phyloP scores from a whole-genome alignment of 2,113 vertebrate species.

The Poeciliopsis retropinna region DNA sequence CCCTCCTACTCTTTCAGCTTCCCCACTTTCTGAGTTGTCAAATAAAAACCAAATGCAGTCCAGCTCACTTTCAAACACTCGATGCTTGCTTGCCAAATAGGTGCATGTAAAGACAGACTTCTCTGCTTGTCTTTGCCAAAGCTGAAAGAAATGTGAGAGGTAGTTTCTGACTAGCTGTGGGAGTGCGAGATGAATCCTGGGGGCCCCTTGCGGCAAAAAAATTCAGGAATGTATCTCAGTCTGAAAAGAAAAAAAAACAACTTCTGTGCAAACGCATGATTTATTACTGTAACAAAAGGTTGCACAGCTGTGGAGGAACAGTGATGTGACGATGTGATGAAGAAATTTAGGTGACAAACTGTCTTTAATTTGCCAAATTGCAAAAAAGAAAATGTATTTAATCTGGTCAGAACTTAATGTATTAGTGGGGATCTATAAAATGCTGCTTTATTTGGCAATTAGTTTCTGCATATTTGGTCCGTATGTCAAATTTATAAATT shows the following conservation, averaged over 20 bases:
- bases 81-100: conserved; percentile 3
- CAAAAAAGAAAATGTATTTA: not conserved
- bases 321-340: not conserved
- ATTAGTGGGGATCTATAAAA: not conserved
- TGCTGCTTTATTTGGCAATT: not conserved
- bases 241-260: conserved; percentile 38
- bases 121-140: not conserved
- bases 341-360: not conserved
- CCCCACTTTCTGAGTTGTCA: conserved; percentile 10
- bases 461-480: not conserved
- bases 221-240: conserved; percentile 56
- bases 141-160: not conserved
- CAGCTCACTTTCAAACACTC: not conserved
- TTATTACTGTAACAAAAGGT: conserved; percentile 38
- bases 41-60: conserved; percentile 1
- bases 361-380: not conserved
- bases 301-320: conserved; percentile 5
- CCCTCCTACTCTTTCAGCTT: not conserved
- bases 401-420: not conserved
- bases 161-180: conserved; percentile 6
- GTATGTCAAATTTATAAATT: not conserved
- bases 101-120: not conserved
- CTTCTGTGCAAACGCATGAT: conserved; percentile 39
- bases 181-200: conserved; percentile 38
- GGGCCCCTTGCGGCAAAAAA: conserved; percentile 39